Base-by-base conservation (phyloP, 2,113 vertebrate genomes). In the Chelonoidis abingdonii region DNA sequence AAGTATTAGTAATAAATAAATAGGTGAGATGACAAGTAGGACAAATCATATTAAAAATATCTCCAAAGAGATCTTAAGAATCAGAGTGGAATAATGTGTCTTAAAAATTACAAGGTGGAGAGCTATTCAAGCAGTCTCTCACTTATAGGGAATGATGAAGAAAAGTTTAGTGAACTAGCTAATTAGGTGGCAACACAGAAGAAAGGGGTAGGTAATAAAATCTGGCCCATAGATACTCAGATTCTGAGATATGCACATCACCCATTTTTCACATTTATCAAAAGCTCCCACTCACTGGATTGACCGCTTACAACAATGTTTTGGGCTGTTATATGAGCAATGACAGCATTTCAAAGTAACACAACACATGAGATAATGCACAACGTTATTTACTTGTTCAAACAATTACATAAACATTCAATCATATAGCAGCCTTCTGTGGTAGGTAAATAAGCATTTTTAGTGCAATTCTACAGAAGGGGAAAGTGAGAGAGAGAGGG, bases 361-460 rank as follows among this genome's bases (percentile, higher is more conserved):
- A 31, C 80, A 57, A n/a, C 54, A 53, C 16, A 16, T 0, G 9
- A 83, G 27, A 13, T 22, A 49, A n/a, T 65, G 35, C 7, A 65
- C 22, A 35, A 9, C 10, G n/a, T 35, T 65, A 65, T 35, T 65
- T 35, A 65, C 24, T 72, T n/a, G 44, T 0, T 21, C 6, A 0
- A 0, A 69, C 6, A 6, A 5, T 35, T 53, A 13, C 1, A 0
- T 1, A n/a, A 79, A 35, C 5, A 13, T 24, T 10, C 76, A 89
- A 19, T 22, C 65, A 38, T 17, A 90, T 1, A 78, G 29, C 49
- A 79, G 3, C 13, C 59, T 2, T 1, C 13, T 35, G n/a, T 83
- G 22, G 52, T 1, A 38, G 13, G 16, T 10, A 41, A 17, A 47
- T 10, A 21, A 86, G 62, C 44, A 5, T 3, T 59, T 41, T 21